These are phyloP conservation scores for Agriopis marginaria DNA, from an alignment of 2,888 invertebrate genomes.

Conservation along the genomic window DNA sequence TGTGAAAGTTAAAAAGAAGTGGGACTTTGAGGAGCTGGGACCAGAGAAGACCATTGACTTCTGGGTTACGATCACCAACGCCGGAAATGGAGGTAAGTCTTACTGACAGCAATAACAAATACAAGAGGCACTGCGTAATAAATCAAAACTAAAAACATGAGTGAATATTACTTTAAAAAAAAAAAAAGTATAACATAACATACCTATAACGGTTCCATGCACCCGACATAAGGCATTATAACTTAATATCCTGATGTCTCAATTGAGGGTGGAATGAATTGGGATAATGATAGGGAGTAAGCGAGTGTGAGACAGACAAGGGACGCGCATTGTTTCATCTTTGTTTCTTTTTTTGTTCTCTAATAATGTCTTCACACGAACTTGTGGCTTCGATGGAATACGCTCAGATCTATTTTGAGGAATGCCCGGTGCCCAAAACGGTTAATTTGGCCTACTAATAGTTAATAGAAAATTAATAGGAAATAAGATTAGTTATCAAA, in stretches of 20 bases:
- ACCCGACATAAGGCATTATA: constrained; percentile 34
- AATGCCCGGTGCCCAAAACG: background rate
- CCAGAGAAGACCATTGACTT: constrained; percentile 98
- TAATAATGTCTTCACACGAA: constrained; percentile 37
- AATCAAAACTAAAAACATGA: constrained; percentile 26
- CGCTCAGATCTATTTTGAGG: constrained; percentile 1
- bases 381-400: background rate
- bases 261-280: constrained; percentile 65
- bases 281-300: constrained; percentile 64
- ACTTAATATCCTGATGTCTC: constrained; percentile 63
- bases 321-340: constrained; percentile 30
- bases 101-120: constrained; percentile 13
- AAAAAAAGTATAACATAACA: constrained; percentile 10
- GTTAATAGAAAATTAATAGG: background rate
- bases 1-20: constrained; percentile 97
- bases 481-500: too few species aligned
- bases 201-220: constrained; percentile 14
- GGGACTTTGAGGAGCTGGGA: constrained; percentile 98
- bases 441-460: background rate
- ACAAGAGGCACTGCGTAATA: constrained; percentile 28
- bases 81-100: constrained; percentile 93
- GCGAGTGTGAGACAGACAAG: constrained; percentile 44
- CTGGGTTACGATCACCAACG: constrained; percentile 97
- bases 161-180: background rate
- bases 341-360: constrained; percentile 20